Evolutionary conservation across 2,888 invertebrate genomes (phyloP).

Genomic region (Ornithoptera priamus): DNA sequence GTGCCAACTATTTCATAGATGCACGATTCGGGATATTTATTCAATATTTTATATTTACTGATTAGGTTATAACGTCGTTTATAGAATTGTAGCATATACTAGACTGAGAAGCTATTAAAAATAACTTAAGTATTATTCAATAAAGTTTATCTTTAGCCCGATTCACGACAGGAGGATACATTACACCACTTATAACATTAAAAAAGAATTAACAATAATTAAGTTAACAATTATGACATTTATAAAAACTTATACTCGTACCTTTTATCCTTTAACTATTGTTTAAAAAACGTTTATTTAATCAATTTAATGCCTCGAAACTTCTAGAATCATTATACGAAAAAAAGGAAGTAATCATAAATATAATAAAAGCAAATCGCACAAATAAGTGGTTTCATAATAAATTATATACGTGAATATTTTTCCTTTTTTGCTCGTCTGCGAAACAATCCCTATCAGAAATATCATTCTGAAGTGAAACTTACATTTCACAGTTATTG

Average conservation of each 20-base stretch:
- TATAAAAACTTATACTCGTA: neutral
- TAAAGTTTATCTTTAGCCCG: too few species aligned
- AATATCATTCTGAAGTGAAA: neutral
- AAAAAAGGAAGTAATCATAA: too few species aligned
- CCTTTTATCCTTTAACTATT: neutral
- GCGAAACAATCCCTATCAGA: neutral
- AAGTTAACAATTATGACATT: neutral
- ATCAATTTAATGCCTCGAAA: neutral
- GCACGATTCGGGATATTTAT: neutral
- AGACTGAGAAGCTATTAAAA: too few species aligned
- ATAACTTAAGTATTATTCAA: too few species aligned
- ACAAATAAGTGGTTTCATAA: too few species aligned
- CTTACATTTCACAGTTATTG: neutral
- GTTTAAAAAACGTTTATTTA: neutral
- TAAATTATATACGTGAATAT: too few species aligned
- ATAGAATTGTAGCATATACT: neutral
- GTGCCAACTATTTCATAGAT: neutral
- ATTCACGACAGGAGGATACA: too few species aligned
- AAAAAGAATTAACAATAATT: neutral
- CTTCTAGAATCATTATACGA: neutral
- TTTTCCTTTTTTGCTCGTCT: neutral
- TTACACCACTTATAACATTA: neutral
- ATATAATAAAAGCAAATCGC: too few species aligned
- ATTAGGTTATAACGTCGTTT: neutral
- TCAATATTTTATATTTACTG: neutral